Conservation (phyloP, 2,888 invertebrate genomes). For the Zonitis immaculata region DNA sequence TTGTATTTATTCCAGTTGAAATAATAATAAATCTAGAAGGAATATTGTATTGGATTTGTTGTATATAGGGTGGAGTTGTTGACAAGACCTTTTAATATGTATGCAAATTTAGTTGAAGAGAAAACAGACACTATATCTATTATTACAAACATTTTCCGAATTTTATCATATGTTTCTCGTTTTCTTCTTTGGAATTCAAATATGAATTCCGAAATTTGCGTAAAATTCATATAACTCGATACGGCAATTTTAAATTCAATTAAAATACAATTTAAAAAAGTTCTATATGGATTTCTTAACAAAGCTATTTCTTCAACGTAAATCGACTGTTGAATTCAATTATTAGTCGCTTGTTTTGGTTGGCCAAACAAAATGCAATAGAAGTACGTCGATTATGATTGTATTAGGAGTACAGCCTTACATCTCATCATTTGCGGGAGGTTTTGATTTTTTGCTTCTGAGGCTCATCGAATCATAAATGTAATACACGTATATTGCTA, state of each 20-base stretch:
- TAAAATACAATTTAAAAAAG: background rate
- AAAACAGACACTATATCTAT: background rate
- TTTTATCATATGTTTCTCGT: too few species aligned
- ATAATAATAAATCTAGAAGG: background rate
- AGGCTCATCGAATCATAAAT: too few species aligned
- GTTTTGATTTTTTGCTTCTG: background rate
- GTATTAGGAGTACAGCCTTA: too few species aligned
- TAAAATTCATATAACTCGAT: background rate
- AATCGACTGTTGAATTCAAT: background rate
- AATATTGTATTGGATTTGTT: background rate
- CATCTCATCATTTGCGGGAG: background rate
- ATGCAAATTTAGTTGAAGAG: background rate
- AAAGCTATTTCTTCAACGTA: background rate
- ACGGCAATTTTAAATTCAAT: background rate
- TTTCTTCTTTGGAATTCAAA: too few species aligned
- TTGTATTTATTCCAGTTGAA: background rate
- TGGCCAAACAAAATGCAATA: too few species aligned
- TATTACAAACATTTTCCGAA: background rate
- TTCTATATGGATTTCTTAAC: background rate
- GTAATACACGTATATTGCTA: too few species aligned
- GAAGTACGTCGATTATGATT: too few species aligned
- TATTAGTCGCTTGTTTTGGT: slow-evolving; percentile 1
- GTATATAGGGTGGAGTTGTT: background rate
- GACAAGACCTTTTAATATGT: slow-evolving; percentile 1
- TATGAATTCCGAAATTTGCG: background rate